Percentiles rank a stretch among this genome's conserved stretches.
Conservation (phyloP, 2,113 vertebrate genomes). For the Arenaria interpres region DNA sequence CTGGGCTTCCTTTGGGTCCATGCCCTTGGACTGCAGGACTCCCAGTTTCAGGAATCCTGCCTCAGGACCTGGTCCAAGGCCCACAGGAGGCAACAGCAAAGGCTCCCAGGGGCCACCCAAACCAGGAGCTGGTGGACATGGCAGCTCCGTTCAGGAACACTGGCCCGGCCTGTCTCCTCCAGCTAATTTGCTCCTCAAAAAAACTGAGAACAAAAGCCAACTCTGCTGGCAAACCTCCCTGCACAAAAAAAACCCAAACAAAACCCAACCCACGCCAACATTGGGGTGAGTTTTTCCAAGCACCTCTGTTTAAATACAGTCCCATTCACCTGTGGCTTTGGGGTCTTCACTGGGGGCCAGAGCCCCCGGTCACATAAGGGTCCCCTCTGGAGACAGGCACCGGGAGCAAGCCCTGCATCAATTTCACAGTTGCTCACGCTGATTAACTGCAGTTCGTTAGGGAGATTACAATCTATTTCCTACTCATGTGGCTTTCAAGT, state of each 20-base stretch:
- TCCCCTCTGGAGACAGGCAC: neutral
- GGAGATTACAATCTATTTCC: conserved; percentile 6
- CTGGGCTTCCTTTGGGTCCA: neutral
- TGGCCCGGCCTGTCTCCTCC: neutral
- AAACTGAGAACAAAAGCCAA: neutral
- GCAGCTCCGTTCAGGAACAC: neutral
- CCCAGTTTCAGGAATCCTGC: neutral
- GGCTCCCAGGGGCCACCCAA: too few species aligned
- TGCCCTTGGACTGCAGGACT: neutral
- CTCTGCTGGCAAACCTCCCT: neutral
- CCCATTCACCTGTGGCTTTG: neutral
- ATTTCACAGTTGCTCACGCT: neutral
- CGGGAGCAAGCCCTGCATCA: neutral
- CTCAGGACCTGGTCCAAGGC: neutral
- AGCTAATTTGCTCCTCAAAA: neutral
- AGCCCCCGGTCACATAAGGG: rapidly evolving
- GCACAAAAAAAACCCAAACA: too few species aligned
- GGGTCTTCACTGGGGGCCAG: neutral
- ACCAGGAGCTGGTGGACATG: neutral
- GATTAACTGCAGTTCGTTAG: neutral
- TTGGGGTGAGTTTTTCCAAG: neutral
- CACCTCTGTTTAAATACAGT: neutral
- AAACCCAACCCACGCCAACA: rapidly evolving
- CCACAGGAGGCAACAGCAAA: neutral
- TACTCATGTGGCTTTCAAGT: neutral